A percentile compares a stretch with the other conserved stretches of the same genome.
Evolutionary conservation across 2,888 invertebrate species (phyloP).

Genomic region (Hyalella azteca): DNA sequence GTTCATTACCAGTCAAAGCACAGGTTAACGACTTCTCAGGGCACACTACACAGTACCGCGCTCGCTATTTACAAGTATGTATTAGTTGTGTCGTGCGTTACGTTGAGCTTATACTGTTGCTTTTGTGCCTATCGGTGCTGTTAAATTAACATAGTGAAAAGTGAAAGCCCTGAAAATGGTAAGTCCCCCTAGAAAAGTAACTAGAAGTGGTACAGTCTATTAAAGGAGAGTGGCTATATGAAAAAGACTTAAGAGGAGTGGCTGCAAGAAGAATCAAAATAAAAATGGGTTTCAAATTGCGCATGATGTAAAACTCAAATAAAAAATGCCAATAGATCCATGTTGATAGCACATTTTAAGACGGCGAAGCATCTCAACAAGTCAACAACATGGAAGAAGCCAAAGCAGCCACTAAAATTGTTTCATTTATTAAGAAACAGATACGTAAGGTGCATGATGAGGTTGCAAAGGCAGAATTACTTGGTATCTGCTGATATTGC

Average conservation of each 20-base stretch:
- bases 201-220: background rate
- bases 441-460: conserved; percentile 18
- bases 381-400: conserved; percentile 4
- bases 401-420: conserved; percentile 13
- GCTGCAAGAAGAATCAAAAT: background rate
- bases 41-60: background rate
- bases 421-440: conserved; percentile 18
- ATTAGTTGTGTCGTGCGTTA: background rate
- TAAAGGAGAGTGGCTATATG: conserved; percentile 37
- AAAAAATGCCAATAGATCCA: conserved; percentile 40
- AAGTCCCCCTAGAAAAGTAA: no score
- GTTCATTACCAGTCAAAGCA: background rate
- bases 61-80: background rate
- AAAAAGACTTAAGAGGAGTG: conserved; percentile 29
- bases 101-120: conserved; percentile 2
- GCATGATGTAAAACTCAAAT: conserved; percentile 14
- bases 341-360: conserved; percentile 31
- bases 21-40: background rate
- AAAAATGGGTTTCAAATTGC: conserved; percentile 14
- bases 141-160: no score
- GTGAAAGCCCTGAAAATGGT: no score
- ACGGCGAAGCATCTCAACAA: conserved; percentile 25
- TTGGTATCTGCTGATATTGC: background rate
- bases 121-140: no score
- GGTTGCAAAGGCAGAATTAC: conserved; percentile 37